Evolutionary conservation across 2,888 invertebrate genomes (phyloP).

Genomic region (Rhagonycha lutea): DNA sequence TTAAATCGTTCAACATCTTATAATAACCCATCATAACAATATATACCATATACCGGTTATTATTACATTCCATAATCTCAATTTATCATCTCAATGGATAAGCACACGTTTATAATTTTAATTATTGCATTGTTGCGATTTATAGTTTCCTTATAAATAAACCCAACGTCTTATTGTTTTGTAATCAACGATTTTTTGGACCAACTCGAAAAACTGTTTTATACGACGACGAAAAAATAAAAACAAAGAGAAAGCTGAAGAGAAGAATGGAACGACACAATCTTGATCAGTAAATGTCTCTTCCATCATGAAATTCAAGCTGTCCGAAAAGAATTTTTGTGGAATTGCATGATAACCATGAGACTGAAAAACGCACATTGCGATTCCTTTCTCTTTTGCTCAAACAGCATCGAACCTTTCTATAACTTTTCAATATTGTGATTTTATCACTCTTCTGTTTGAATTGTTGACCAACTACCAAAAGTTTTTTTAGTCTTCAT

Average conservation of each 20-base stretch:
- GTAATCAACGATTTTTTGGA: not conserved
- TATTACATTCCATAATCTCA: slow-evolving; percentile 27
- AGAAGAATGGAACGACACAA: not conserved
- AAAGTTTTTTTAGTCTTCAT: not conserved
- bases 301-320: not conserved
- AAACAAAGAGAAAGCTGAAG: not conserved
- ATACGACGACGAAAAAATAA: not conserved
- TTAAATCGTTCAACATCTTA: slow-evolving; percentile 32
- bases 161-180: not conserved
- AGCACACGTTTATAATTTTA: slow-evolving; percentile 1
- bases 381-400: too few relatives aligned
- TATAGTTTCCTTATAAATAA: not conserved
- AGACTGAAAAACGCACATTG: not conserved
- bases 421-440: not conserved
- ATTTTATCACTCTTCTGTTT: not conserved
- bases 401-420: too few relatives aligned
- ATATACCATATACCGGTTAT: slow-evolving; percentile 34
- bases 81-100: slow-evolving; percentile 13
- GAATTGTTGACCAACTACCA: not conserved
- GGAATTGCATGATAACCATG: not conserved
- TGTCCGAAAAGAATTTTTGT: not conserved
- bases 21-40: slow-evolving; percentile 38
- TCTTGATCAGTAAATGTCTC: not conserved
- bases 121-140: not conserved
- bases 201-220: not conserved